Conservation (phyloP, 2,797 vertebrate genomes). For the Urocyon cinereoargenteus region DNA sequence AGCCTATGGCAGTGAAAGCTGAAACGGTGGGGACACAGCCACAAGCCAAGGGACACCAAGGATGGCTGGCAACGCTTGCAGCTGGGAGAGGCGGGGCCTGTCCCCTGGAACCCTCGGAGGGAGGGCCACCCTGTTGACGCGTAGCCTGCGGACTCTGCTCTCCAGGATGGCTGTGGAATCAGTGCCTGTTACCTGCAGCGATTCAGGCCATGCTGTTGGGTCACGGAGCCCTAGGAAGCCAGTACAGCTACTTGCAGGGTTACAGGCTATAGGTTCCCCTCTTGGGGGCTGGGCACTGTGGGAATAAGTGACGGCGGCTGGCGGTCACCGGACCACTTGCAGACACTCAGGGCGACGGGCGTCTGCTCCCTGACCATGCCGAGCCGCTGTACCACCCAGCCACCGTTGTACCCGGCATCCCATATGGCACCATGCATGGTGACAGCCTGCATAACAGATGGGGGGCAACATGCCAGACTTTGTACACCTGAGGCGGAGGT, state of each 20-base stretch:
- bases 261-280: background rate
- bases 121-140: background rate
- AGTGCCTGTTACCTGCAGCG: accelerated
- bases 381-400: accelerated
- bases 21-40: background rate
- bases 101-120: background rate
- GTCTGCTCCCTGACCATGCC: background rate
- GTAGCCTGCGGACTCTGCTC: background rate
- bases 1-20: background rate
- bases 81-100: background rate
- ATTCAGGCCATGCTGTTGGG: accelerated
- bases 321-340: background rate
- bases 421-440: background rate
- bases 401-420: too few species aligned
- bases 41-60: too few species aligned
- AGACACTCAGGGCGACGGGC: accelerated
- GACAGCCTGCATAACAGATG: background rate
- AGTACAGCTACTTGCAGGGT: background rate
- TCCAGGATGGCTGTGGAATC: background rate
- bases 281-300: accelerated
- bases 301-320: too few species aligned
- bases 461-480: too few species aligned
- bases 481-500: background rate
- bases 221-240: background rate
- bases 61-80: background rate